These are phyloP conservation scores for Motacilla tschutschensis DNA, from an alignment of 2,113 vertebrate genomes.

Conservation along the genomic window DNA sequence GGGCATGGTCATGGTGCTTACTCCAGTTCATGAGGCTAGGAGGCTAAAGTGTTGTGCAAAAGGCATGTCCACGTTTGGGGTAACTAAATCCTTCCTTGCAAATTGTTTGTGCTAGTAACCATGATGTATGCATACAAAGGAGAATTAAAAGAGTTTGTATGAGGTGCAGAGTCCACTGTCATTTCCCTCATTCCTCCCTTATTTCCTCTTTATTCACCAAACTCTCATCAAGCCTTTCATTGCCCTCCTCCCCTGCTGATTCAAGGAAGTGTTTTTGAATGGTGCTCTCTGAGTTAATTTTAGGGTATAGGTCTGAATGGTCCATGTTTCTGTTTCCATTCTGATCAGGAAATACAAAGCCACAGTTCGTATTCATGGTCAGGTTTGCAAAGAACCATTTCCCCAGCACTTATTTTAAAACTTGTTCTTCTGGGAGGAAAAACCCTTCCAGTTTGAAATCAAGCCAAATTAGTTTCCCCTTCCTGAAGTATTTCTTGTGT, in stretches of 20 bases:
- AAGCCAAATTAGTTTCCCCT: slow-evolving; percentile 34
- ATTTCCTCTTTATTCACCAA: slow-evolving; percentile 42
- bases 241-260: slow-evolving; percentile 28
- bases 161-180: not conserved
- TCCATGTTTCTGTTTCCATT: slow-evolving; percentile 28
- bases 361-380: not conserved
- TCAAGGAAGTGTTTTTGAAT: slow-evolving; percentile 60
- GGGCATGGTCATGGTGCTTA: not conserved
- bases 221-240: slow-evolving; percentile 39
- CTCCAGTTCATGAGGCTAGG: not conserved
- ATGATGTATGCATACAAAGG: not conserved
- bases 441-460: not conserved
- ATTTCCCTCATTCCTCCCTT: not conserved
- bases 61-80: not conserved
- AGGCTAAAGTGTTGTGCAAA: not conserved
- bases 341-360: slow-evolving; percentile 40
- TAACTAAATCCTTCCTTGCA: not conserved
- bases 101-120: not conserved
- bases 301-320: slow-evolving; percentile 24
- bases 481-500: slow-evolving; percentile 21
- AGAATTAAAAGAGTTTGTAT: not conserved
- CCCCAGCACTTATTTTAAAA: slow-evolving; percentile 8
- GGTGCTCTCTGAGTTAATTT: slow-evolving; percentile 42
- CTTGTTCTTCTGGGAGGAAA: slow-evolving; percentile 37
- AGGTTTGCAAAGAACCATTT: slow-evolving; percentile 27